Percentiles rank a stretch among this genome's conserved stretches.
phyloP scores from a whole-genome alignment of 2,113 vertebrate species.

The Microcebus lehilahytsara region DNA sequence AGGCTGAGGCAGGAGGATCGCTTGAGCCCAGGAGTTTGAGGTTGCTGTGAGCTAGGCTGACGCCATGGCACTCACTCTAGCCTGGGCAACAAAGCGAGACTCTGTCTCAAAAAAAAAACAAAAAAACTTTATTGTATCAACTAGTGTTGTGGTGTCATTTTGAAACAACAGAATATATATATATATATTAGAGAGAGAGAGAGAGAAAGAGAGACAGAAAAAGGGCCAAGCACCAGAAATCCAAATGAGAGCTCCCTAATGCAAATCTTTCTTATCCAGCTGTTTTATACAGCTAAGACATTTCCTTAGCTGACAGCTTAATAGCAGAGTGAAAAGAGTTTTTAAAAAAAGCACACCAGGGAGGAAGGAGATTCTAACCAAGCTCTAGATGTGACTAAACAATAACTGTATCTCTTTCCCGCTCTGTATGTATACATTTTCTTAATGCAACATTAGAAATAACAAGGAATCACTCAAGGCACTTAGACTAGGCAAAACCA shows the following conservation, averaged over 20 bases:
- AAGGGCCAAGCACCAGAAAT: conserved; percentile 45
- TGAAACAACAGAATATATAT: not conserved
- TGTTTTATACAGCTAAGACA: conserved; percentile 52
- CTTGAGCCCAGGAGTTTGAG: no score
- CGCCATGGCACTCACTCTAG: no score
- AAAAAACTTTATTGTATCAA: not conserved
- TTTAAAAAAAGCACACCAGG: not conserved
- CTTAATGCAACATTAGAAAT: not conserved
- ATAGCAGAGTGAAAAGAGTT: conserved; percentile 48
- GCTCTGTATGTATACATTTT: not conserved
- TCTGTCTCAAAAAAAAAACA: no score
- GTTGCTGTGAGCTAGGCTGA: no score
- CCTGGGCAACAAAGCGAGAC: no score
- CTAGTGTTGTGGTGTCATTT: not conserved
- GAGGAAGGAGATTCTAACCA: conserved; percentile 52
- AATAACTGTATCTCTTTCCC: not conserved
- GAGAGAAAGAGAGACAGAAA: not conserved
- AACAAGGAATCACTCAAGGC: not conserved
- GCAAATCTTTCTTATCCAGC: conserved; percentile 44
- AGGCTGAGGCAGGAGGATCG: no score
- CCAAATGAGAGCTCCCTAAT: conserved; percentile 58
- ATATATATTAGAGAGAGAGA: not conserved
- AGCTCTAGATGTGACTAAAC: conserved; percentile 40
- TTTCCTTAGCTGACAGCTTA: conserved; percentile 73
- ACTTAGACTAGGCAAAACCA: conserved; percentile 57